Evolutionary conservation across 2,797 vertebrate genomes (phyloP), one percentile per base, ranked within the genome.

Genomic region (Enteromius treurensis): DNA sequence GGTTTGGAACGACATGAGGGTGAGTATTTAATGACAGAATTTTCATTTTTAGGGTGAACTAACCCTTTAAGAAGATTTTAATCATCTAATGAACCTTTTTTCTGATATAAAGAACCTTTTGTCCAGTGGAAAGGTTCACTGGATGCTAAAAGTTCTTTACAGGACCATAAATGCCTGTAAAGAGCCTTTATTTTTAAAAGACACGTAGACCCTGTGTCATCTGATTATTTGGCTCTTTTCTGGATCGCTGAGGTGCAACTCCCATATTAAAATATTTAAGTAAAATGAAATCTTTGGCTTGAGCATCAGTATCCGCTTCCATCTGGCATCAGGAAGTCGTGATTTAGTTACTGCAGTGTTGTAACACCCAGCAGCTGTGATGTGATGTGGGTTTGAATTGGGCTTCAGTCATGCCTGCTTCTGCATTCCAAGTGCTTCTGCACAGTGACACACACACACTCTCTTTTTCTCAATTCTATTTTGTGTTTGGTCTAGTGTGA

Each of bases 221-320:
- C 11, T 19, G 79, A 60, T 23, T 40, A 21, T 4, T 11, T 8
- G 4, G 21, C 3, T 32, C 11, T 42, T 53, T 67, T 77, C 19
- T 53, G 64, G 64, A 49, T 45, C 53, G 51, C 69, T 47, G 53
- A 68, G 60, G 58, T 86, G n/a, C 55, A 68, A 19, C 64, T 55
- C 17, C 17, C 45, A 62, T 73, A 34, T 81, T 49, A 65, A 49
- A 69, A 81, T 69, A 49, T 68, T 60, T 9, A 34, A 71, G 77
- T 85, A 37, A 79, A 81, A 86, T 77, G 37, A 62, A 67, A 86
- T 86, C 55, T 85, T 74, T 87, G 84, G 86, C 84, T 42, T 53
- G 23, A 42, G 26, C 6, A 21, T 40, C 47, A 26, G 55, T 19
- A 62, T 74, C 70, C 37, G 45, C 64, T 86, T 80, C 76, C 64